Percentiles rank a stretch among this genome's conserved stretches.
phyloP scores from a whole-genome alignment of 2,113 vertebrate species.

The Ciconia maguari region DNA sequence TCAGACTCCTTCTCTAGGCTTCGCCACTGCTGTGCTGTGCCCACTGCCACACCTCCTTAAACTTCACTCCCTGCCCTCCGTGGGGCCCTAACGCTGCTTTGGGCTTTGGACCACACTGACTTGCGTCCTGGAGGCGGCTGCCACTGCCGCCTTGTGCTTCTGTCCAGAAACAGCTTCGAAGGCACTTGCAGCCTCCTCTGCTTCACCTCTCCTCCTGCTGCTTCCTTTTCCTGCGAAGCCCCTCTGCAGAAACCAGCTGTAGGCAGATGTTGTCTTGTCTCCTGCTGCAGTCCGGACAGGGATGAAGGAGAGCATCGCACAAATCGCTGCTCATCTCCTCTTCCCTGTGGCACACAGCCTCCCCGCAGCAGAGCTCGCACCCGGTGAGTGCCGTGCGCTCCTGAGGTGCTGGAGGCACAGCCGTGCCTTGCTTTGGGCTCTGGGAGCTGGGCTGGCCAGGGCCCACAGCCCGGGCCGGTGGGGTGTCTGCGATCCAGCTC shows the following conservation, averaged over 20 bases:
- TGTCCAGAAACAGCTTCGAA: neutral
- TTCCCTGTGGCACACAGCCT: fast-evolving
- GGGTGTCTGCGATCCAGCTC: neutral
- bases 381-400: fast-evolving
- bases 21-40: neutral
- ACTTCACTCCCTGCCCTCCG: neutral
- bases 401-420: neutral
- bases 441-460: neutral
- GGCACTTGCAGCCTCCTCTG: neutral
- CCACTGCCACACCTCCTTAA: neutral
- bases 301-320: neutral
- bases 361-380: neutral
- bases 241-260: neutral
- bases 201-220: neutral
- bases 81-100: neutral
- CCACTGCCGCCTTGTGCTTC: neutral
- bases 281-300: fast-evolving
- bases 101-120: neutral
- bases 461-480: neutral
- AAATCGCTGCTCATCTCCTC: neutral
- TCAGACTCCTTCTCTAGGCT: neutral
- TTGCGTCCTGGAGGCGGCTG: neutral
- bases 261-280: neutral
- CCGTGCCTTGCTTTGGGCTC: fast-evolving
- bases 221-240: neutral